Evolutionary conservation across 2,888 invertebrate genomes (phyloP).

Genomic region (Eupithecia subfuscata): DNA sequence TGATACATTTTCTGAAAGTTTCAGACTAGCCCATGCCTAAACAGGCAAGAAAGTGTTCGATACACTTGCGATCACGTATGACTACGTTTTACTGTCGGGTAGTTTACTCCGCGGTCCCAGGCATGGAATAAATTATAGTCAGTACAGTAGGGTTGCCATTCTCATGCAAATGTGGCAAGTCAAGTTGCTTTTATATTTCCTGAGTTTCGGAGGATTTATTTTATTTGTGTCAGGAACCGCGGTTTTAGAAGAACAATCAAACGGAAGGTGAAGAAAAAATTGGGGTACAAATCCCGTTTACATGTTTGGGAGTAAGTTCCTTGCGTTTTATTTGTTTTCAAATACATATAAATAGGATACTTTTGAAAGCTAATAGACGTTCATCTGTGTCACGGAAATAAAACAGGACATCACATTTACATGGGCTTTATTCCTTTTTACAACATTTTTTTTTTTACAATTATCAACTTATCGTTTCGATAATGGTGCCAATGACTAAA

Average conservation of each 20-base stretch:
- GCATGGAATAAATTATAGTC: conserved; percentile 17
- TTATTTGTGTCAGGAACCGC: conserved; percentile 14
- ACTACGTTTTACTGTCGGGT: conserved; percentile 37
- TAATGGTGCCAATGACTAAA: too few relatives aligned
- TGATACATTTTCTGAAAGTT: neutral
- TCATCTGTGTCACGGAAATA: too few relatives aligned
- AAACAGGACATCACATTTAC: too few relatives aligned
- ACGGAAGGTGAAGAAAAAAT: neutral
- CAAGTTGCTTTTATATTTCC: conserved; percentile 22
- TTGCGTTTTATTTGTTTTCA: neutral
- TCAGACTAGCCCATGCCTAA: conserved; percentile 20
- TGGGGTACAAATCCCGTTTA: neutral
- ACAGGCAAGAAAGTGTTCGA: conserved; percentile 21
- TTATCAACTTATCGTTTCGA: too few relatives aligned
- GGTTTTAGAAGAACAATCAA: conserved; percentile 3
- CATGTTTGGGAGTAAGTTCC: neutral
- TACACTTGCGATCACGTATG: conserved; percentile 40
- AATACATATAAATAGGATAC: neutral
- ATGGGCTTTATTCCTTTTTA: too few relatives aligned
- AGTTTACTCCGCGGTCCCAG: conserved; percentile 29
- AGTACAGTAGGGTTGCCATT: conserved; percentile 16
- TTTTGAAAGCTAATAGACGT: too few relatives aligned
- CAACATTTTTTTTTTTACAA: too few relatives aligned
- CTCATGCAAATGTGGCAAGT: conserved; percentile 23
- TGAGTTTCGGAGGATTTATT: conserved; percentile 19